Percentiles rank a stretch among this genome's conserved stretches.
Evolutionary conservation across 2,888 invertebrate genomes (phyloP).

Genomic region (Glaucopsyche alexis): DNA sequence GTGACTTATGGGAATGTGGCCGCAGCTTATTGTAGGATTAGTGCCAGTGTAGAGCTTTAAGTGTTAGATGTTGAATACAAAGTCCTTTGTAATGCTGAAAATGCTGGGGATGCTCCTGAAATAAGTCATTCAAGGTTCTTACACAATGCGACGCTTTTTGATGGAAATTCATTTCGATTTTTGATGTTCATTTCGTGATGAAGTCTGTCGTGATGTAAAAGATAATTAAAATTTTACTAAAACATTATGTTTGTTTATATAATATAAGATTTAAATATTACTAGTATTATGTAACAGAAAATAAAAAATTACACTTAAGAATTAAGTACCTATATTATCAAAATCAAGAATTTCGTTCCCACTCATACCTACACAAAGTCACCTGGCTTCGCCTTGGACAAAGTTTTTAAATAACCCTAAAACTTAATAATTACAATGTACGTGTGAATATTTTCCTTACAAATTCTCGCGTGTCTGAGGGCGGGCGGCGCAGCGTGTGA

Average conservation of each 20-base stretch:
- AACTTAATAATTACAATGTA: conserved; percentile 13
- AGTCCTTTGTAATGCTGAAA: conserved; percentile 17
- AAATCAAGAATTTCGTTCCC: too few species aligned
- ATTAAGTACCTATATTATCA: too few species aligned
- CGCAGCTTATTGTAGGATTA: conserved; percentile 57
- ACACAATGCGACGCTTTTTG: conserved; percentile 12
- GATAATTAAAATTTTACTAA: not conserved
- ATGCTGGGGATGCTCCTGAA: conserved; percentile 19
- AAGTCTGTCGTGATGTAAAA: not conserved
- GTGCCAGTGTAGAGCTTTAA: conserved; percentile 43
- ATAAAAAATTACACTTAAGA: too few species aligned
- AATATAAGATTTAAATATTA: not conserved
- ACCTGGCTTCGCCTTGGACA: not conserved
- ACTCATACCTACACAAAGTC: too few species aligned
- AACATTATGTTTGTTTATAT: not conserved
- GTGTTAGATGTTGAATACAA: conserved; percentile 27
- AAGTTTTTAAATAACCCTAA: not conserved
- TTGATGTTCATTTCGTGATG: not conserved
- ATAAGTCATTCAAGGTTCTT: conserved; percentile 7
- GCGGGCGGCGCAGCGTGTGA: conserved; percentile 55
- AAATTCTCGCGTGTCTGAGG: conserved; percentile 40
- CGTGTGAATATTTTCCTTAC: conserved; percentile 35
- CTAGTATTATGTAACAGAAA: too few species aligned
- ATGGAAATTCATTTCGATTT: conserved; percentile 2
- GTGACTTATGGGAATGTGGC: conserved; percentile 61